Evolutionary conservation across 2,113 vertebrate genomes (phyloP).

Genomic region (Axis porcinus): DNA sequence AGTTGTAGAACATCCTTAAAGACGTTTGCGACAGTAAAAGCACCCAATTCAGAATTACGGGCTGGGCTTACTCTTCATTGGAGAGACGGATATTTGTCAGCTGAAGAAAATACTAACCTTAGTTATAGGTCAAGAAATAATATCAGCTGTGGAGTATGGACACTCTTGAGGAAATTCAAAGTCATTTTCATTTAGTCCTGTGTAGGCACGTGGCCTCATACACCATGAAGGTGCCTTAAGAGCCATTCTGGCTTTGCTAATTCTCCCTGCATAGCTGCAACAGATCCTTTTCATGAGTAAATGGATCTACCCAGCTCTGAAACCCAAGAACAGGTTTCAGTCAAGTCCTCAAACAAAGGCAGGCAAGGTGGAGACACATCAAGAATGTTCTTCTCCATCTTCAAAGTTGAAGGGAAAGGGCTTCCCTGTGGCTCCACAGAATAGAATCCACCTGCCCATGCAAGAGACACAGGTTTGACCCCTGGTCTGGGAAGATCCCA

Average conservation of each 20-base stretch:
- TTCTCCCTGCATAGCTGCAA: not conserved
- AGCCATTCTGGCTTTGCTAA: not conserved
- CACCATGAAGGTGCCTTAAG: fast-evolving
- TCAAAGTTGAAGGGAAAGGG: not conserved
- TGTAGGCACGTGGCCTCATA: not conserved
- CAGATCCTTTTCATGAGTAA: not conserved
- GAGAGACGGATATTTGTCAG: not conserved
- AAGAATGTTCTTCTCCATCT: not conserved
- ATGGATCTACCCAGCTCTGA: not conserved
- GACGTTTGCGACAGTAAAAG: not conserved
- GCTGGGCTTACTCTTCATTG: not conserved
- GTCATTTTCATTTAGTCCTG: not conserved
- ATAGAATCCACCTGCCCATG: not conserved
- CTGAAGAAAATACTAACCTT: not conserved
- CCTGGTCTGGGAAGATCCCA: not conserved
- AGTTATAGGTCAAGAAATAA: not conserved
- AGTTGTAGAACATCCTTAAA: not conserved
- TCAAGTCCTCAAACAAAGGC: not conserved
- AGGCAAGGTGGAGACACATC: not conserved
- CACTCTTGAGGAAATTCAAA: not conserved
- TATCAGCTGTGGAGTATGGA: not conserved
- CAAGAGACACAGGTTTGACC: not conserved
- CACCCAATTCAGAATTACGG: not conserved
- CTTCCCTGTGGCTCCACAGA: not conserved
- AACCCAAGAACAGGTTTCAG: not conserved